Evolutionary conservation across 2,888 invertebrate genomes (phyloP).

Genomic region (Hyposoter didymator): DNA sequence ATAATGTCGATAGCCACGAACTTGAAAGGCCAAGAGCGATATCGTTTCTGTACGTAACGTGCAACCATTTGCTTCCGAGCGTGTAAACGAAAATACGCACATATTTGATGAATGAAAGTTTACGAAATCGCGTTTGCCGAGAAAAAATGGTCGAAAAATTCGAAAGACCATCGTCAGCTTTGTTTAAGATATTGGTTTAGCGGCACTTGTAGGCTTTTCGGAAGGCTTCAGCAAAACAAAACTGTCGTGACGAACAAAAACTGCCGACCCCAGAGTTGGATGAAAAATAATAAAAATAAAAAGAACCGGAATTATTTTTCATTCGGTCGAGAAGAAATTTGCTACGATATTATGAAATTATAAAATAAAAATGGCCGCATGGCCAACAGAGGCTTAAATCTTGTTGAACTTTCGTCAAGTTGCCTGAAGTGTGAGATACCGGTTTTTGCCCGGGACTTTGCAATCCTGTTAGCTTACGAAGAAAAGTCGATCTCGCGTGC

Average conservation of each 20-base stretch:
- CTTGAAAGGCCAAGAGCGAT: slow-evolving; percentile 45
- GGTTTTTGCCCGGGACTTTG: slow-evolving; percentile 67
- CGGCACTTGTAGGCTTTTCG: slow-evolving; percentile 49
- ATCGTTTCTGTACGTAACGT: slow-evolving; percentile 17
- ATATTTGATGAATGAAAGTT: background rate
- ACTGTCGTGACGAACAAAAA: background rate
- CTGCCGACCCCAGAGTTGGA: background rate
- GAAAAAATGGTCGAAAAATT: slow-evolving; percentile 10
- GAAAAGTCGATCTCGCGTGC: slow-evolving; percentile 52
- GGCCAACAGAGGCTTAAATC: slow-evolving; percentile 56
- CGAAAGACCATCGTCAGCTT: slow-evolving; percentile 39
- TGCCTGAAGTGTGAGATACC: slow-evolving; percentile 69
- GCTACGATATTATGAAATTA: background rate
- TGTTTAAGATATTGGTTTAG: slow-evolving; percentile 31
- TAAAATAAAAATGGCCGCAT: background rate
- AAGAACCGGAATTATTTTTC: background rate
- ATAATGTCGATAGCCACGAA: slow-evolving; percentile 38
- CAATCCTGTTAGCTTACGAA: slow-evolving; percentile 62
- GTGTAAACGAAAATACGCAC: background rate
- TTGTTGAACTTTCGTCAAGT: slow-evolving; percentile 70
- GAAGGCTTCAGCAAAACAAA: slow-evolving; percentile 34
- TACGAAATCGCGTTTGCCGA: background rate
- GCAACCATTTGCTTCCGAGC: background rate
- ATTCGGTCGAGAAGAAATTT: background rate
- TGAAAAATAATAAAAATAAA: background rate